These are phyloP conservation scores for Lutraria lutraria DNA, from an alignment of 2,888 invertebrate genomes.

Conservation along the genomic window DNA sequence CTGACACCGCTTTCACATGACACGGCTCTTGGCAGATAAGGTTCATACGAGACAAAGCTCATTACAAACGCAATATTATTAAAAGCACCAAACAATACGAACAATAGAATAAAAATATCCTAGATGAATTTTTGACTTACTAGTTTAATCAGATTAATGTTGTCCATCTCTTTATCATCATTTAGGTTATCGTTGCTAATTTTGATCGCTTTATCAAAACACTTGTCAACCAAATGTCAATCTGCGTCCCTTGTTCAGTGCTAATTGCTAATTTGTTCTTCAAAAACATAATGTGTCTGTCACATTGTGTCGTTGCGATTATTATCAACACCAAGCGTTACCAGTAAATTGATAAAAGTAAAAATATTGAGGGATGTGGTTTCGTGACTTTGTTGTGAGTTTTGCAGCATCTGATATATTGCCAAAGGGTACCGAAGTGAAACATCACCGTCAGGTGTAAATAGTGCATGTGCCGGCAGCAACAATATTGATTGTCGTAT, in stretches of 20 bases:
- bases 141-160: no score
- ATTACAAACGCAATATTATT: no score
- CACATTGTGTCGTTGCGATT: background rate
- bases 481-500: background rate
- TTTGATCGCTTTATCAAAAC: no score
- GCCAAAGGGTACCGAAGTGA: background rate
- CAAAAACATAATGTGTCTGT: background rate
- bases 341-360: conserved; percentile 3
- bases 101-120: no score
- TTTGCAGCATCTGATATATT: background rate
- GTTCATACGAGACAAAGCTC: no score
- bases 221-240: background rate
- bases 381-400: background rate
- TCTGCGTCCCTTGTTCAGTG: background rate
- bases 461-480: background rate
- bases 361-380: background rate
- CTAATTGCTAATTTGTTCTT: conserved; percentile 7
- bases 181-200: no score
- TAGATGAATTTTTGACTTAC: no score
- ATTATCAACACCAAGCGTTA: background rate
- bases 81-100: no score
- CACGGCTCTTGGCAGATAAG: no score
- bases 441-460: background rate
- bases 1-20: no score
- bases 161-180: no score